Evolutionary conservation across 2,888 invertebrate species (phyloP).

Genomic region (Timandra comae): DNA sequence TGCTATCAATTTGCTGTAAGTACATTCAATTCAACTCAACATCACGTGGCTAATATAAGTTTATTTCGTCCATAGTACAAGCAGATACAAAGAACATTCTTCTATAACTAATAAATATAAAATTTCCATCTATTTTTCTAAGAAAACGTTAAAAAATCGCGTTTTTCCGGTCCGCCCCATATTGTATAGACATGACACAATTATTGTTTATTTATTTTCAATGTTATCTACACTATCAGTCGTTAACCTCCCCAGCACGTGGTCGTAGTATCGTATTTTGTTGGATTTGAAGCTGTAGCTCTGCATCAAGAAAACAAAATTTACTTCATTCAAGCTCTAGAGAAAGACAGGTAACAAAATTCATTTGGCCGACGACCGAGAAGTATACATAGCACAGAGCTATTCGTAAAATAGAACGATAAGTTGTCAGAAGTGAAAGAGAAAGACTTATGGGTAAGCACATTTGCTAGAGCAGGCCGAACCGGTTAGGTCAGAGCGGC

Average conservation of each 20-base stretch:
- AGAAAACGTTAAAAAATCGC: neutral
- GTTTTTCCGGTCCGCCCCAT: slow-evolving; percentile 2
- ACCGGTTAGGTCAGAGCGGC: slow-evolving; percentile 67
- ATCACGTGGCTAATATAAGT: no score
- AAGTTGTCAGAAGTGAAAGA: slow-evolving; percentile 51
- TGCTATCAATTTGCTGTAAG: no score
- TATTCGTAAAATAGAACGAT: slow-evolving; percentile 75
- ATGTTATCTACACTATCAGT: slow-evolving; percentile 68
- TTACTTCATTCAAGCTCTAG: slow-evolving; percentile 73
- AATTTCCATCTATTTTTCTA: neutral
- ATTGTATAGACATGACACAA: slow-evolving; percentile 9
- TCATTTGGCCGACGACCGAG: slow-evolving; percentile 74
- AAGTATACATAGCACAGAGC: slow-evolving; percentile 76
- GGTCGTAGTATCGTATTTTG: slow-evolving; percentile 69
- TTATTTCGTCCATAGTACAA: no score
- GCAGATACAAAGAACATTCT: no score
- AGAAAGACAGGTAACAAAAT: slow-evolving; percentile 75
- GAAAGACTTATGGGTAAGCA: slow-evolving; percentile 38
- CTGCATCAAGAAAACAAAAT: slow-evolving; percentile 68
- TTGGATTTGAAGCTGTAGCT: slow-evolving; percentile 76
- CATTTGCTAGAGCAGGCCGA: slow-evolving; percentile 44
- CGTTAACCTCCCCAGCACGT: slow-evolving; percentile 70
- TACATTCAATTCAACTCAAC: no score
- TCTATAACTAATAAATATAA: no score
- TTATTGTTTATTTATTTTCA: slow-evolving; percentile 67